Evolutionary conservation across 2,797 vertebrate species (phyloP).

Genomic region (Tolypeutes matacus): DNA sequence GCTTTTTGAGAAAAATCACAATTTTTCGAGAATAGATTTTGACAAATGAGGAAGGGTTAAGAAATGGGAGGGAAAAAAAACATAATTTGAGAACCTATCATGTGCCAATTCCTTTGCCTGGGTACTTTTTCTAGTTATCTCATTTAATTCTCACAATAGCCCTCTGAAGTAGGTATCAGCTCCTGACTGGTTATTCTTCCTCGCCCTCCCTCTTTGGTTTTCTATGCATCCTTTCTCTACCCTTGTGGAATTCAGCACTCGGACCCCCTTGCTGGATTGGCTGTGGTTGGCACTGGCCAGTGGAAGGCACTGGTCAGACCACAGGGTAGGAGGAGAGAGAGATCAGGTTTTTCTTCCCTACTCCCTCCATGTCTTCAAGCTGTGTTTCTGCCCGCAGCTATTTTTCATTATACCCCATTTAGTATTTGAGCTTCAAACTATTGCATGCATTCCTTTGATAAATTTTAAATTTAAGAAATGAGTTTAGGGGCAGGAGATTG

Average conservation of each 20-base stretch:
- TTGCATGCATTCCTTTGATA: neutral
- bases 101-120: neutral
- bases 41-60: neutral
- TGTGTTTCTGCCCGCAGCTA: neutral
- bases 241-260: neutral
- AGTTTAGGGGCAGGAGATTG: neutral
- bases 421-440: neutral
- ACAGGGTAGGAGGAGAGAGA: neutral
- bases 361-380: neutral
- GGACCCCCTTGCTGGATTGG: neutral
- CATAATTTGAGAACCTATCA: neutral
- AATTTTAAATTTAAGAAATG: conserved; percentile 9
- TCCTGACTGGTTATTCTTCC: neutral
- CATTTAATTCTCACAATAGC: neutral
- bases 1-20: neutral
- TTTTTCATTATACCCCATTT: neutral
- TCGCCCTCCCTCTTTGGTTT: neutral
- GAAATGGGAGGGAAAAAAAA: neutral
- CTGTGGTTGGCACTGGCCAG: neutral
- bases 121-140: neutral
- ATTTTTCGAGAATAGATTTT: conserved; percentile 33
- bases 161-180: neutral
- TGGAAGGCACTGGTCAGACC: neutral
- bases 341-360: neutral
- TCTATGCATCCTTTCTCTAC: neutral